Base-by-base conservation (phyloP, 2,113 vertebrate genomes). In the Bujurquina vittata region DNA sequence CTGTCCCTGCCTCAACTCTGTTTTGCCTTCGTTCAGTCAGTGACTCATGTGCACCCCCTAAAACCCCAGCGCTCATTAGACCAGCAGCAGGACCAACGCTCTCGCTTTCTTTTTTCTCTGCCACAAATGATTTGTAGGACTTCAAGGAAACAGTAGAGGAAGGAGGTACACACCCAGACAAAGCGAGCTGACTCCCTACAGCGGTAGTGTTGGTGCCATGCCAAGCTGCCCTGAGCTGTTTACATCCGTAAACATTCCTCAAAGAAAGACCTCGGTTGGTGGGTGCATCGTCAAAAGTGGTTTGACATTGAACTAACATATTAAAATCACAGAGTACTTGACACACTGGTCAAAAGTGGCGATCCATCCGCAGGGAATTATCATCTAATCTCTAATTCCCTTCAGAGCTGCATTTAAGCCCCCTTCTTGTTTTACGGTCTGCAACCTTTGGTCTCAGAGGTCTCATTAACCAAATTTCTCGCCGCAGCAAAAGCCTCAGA, bases 141-240 rank as follows among this genome's bases (percentile, higher is more conserved):
- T 65, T 75, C 17, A 79, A 75, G 49, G 37, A 84, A 76, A 80
- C 54, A 59, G 77, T 75, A 14, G 52, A 79, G 56, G 49, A 81
- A 85, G 59, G 54, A 84, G 33, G 46, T 14, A 33, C 49, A 80
- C 78, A 82, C 23, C 59, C 60, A 80, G 52, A 82, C 33, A 20
- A 59, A 69, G 75, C 46, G 79, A 88, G 35, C 33, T 23, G 43
- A 29, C 57, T 58, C 83, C 67, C 79, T 12, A 58, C 40, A 83
- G 76, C 77, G 57, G 33, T 58, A 59, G 56, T 2, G 5, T 80
- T 84, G 86, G 80, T 83, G 79, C 67, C 3, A 10, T 23, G 88
- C 84, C 78, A 91, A 87, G 58, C 49, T 58, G 80, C 86, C 78
- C 54, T 23, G 59, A 91, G 88, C 84, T 86, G 61, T 86, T 91